phyloP scores from a whole-genome alignment of 2,797 vertebrate genomes.

The Cephalopachus bancanus region DNA sequence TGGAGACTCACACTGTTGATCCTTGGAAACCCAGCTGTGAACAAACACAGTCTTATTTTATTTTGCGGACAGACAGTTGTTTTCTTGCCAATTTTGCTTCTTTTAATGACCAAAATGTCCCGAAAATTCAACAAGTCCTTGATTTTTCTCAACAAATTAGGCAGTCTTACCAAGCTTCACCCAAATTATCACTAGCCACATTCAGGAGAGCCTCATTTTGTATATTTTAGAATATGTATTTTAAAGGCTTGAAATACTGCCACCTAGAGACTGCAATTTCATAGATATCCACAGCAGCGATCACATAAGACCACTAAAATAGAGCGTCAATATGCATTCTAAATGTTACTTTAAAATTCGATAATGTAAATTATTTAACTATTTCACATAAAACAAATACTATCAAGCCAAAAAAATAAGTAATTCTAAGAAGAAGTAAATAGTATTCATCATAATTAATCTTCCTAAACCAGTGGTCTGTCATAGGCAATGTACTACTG shows the following conservation, averaged over 20 bases:
- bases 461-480: not conserved
- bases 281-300: not conserved
- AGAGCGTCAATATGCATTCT: not conserved
- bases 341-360: constrained; percentile 42
- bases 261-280: constrained; percentile 84
- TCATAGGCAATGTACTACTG: not conserved
- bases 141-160: constrained; percentile 60
- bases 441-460: not conserved
- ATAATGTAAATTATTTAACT: not conserved
- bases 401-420: constrained; percentile 7
- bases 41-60: constrained; percentile 38
- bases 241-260: constrained; percentile 85
- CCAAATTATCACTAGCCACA: not conserved
- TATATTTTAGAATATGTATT: constrained; percentile 36
- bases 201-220: not conserved
- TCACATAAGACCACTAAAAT: not conserved
- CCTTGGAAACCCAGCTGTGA: constrained; percentile 38
- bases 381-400: constrained; percentile 38
- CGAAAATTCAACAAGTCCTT: constrained; percentile 60
- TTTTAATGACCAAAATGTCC: constrained; percentile 28
- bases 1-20: not conserved
- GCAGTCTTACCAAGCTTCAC: constrained; percentile 20
- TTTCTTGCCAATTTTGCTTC: constrained; percentile 52
- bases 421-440: constrained; percentile 41
- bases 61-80: not conserved